Percentiles rank a stretch among this genome's conserved stretches.
phyloP scores from a whole-genome alignment of 92 coral and sea anemone species.

The Meandrina meandrites region DNA sequence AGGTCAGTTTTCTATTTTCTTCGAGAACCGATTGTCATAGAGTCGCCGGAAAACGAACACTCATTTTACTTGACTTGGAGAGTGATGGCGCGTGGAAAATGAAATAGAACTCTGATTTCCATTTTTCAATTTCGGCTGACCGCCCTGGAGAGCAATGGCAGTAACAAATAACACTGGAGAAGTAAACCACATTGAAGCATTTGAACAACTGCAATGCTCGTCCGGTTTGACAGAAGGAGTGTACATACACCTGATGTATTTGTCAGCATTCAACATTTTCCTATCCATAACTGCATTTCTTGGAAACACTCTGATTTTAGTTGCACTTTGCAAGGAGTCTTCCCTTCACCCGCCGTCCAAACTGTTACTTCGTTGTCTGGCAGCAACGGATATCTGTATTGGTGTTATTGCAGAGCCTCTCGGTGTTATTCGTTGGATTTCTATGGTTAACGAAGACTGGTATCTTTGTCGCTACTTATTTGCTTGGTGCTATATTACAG shows the following conservation, averaged over 20 bases:
- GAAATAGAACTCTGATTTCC: too few species aligned
- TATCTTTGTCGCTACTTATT: background rate
- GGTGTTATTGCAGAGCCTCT: background rate
- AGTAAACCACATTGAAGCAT: background rate
- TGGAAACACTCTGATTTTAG: background rate
- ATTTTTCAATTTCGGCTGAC: background rate
- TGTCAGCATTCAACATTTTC: background rate
- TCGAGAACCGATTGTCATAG: too few species aligned
- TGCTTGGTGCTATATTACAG: background rate
- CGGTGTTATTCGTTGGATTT: background rate
- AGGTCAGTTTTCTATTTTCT: too few species aligned
- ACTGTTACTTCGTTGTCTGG: background rate
- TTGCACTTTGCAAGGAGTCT: background rate
- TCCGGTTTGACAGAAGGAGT: background rate
- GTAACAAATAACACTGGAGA: background rate
- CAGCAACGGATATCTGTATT: background rate
- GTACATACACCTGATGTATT: background rate
- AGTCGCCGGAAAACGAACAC: too few species aligned
- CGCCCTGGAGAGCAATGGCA: background rate
- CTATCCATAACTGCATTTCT: background rate
- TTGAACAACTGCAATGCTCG: background rate
- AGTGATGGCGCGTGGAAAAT: too few species aligned
- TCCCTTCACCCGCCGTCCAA: constrained; percentile 19
- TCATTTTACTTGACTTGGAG: too few species aligned
- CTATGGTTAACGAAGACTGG: background rate